A percentile compares a stretch with the other conserved stretches of the same genome.
Conservation (phyloP, 2,113 vertebrate genomes). For the Chaetorhynchus papuensis region DNA sequence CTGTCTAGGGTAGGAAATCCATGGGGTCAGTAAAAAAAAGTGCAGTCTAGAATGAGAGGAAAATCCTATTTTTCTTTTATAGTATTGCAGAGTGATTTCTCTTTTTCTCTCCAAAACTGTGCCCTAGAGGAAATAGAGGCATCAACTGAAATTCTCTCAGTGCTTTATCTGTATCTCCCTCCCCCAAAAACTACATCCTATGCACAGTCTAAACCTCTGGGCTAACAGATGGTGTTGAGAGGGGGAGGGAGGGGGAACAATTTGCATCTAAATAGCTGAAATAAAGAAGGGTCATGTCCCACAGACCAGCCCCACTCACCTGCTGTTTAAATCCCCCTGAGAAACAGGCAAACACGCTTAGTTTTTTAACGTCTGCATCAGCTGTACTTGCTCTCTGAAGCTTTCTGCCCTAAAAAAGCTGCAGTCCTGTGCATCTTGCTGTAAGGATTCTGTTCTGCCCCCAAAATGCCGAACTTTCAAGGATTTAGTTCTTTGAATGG, state of each 20-base stretch:
- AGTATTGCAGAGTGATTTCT: not conserved
- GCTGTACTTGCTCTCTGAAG: not conserved
- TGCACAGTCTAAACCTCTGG: conserved; percentile 32
- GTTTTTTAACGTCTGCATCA: not conserved
- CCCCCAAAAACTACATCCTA: conserved; percentile 1
- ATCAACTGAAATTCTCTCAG: not conserved
- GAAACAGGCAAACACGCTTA: not conserved
- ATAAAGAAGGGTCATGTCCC: conserved; percentile 36
- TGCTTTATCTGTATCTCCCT: not conserved
- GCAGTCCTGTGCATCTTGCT: not conserved
- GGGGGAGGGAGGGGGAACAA: conserved; percentile 2
- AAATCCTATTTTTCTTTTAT: not conserved
- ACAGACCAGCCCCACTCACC: conserved; percentile 43
- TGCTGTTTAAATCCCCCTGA: conserved; percentile 66
- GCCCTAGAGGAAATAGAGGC: not conserved
- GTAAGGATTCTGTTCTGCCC: not conserved
- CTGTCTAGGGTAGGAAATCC: not conserved
- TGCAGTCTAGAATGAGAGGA: not conserved
- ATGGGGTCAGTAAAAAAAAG: not conserved
- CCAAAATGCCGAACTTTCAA: not conserved
- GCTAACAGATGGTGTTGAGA: conserved; percentile 50
- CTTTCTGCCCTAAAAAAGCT: not conserved
- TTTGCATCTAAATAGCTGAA: conserved; percentile 64
- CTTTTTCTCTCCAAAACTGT: not conserved
- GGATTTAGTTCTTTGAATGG: not conserved